These are phyloP conservation scores for Galeruca laticollis DNA, from an alignment of 2,888 invertebrate genomes.

Conservation along the genomic window DNA sequence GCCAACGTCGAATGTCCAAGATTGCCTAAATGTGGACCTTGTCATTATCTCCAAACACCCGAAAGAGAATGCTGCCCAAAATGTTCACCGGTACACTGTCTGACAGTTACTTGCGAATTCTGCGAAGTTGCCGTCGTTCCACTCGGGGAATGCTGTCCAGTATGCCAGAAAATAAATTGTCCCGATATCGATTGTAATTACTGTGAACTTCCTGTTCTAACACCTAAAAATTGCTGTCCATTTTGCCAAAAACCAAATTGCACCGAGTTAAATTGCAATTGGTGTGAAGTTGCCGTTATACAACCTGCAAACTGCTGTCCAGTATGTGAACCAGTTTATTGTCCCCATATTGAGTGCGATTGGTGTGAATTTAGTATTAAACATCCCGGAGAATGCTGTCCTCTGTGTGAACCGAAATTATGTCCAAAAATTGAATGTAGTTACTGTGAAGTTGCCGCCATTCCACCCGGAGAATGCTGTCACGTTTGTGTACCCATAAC, in stretches of 20 bases:
- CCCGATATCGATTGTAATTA: neutral
- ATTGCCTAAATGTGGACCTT: too few relatives aligned
- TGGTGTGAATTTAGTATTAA: neutral
- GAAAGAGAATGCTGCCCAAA: neutral
- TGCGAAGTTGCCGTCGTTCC: constrained; percentile 21
- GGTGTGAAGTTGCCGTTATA: neutral
- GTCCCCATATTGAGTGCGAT: neutral
- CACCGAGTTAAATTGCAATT: neutral
- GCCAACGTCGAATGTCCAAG: too few relatives aligned
- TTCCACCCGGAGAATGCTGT: neutral
- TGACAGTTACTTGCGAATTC: neutral
- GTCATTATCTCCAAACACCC: too few relatives aligned
- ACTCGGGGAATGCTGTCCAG: constrained; percentile 9
- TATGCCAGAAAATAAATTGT: neutral
- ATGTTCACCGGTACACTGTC: neutral
- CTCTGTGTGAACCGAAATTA: too few relatives aligned
- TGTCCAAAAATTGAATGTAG: neutral
- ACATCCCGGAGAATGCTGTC: neutral
- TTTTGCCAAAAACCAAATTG: neutral
- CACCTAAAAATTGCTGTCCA: neutral
- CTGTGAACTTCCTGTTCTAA: neutral
- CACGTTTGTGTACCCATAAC: neutral
- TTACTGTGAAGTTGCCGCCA: neutral
- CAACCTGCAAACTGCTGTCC: neutral
- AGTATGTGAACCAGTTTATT: neutral